Evolutionary conservation across 1,140 invertebrate genomes (phyloP), one percentile per base, ranked within the genome.

Genomic region (Doryteuthis pealeii): DNA sequence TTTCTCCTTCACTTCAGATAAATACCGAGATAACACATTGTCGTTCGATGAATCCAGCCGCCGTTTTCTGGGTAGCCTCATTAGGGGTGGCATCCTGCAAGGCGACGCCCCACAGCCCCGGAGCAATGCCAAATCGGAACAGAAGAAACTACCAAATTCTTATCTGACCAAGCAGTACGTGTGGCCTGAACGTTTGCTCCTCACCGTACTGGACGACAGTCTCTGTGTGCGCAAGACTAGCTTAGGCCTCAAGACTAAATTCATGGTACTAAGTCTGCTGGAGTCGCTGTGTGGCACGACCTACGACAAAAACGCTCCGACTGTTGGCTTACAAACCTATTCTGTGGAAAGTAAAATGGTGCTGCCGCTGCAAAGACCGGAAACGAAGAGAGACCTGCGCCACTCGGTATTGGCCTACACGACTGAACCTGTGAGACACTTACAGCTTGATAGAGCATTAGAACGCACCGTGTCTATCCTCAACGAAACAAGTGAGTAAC

Each of bases 281-380:
- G 54, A 62, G 26, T 62, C 54, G 22, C 5, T 62, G 54, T 62
- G 54, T 62, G 54, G 54, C 18, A 62, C 22, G 2, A 62, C 54
- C 54, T 62, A n/a, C 54, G 54, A 62, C 18, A 62, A 62, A 28
- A 62, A 62, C 26, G 54, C 54, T 22, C 54, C 54, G 54, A 62
- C 54, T 62, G 54, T 62, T 1, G 54, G 54, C 26, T 28, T 62
- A 6, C 54, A 62, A 18, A 62, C 54, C 0, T 62, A 62, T 62
- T 62, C 54, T 15, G 54, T 62, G 22, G 26, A 62, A 12, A 62
- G 54, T 18, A 22, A 28, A 18, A n/a, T 62, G 18, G 54, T 62
- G 5, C 10, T 62, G 54, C 54, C 54, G 1, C 18, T 62, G 18
- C 18, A 62, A 28, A 12, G 26, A 28, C 54, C 54, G 54, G 18